Conservation (phyloP, 2,888 invertebrate species). For the Bhutanitis thaidina region DNA sequence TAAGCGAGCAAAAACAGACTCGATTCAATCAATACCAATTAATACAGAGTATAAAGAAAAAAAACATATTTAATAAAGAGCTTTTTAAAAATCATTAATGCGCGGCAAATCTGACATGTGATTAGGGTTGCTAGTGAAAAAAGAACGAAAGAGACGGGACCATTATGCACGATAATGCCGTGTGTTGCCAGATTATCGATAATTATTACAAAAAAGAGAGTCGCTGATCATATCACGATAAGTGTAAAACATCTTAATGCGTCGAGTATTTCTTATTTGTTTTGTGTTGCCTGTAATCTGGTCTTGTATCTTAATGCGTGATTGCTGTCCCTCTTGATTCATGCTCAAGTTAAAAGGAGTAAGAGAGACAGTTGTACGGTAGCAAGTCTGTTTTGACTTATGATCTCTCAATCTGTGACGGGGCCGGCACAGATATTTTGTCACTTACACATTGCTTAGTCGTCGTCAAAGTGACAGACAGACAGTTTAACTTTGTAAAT, state of each 20-base stretch:
- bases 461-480: conserved; percentile 52
- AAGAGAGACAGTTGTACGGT: conserved; percentile 40
- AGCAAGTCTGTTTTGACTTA: conserved; percentile 52
- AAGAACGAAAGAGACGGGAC: conserved; percentile 45
- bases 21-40: conserved; percentile 42
- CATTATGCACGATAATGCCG: conserved; percentile 66
- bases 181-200: conserved; percentile 78
- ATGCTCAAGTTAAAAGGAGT: conserved; percentile 22
- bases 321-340: conserved; percentile 40
- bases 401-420: conserved; percentile 61
- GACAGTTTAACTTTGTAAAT: conserved; percentile 15
- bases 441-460: conserved; percentile 59
- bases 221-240: conserved; percentile 63
- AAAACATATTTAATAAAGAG: conserved; percentile 15
- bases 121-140: conserved; percentile 75
- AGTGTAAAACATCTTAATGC: conserved; percentile 75
- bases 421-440: conserved; percentile 50
- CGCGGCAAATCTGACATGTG: conserved; percentile 74
- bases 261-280: conserved; percentile 73
- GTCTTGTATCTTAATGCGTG: conserved; percentile 57
- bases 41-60: conserved; percentile 29
- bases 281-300: conserved; percentile 58
- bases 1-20: conserved; percentile 33
- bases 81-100: conserved; percentile 50
- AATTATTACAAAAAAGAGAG: conserved; percentile 71